Evolutionary conservation across 2,888 invertebrate species (phyloP).

Genomic region (Onchidella celtica): DNA sequence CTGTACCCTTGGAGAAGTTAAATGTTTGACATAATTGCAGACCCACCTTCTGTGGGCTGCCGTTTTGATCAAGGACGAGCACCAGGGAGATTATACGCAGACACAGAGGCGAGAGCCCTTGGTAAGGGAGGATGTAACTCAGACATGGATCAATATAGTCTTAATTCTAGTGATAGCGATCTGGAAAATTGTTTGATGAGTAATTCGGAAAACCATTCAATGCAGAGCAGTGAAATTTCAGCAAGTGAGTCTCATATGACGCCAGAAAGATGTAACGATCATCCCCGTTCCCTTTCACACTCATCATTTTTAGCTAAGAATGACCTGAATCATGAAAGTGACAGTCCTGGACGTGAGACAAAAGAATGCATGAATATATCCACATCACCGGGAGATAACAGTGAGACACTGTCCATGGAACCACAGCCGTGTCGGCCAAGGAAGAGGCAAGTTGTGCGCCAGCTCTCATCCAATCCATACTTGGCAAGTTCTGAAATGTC

Average conservation of each 20-base stretch:
- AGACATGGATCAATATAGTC: too few relatives aligned
- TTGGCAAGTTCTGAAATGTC: constrained; percentile 47
- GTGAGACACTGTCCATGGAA: background rate
- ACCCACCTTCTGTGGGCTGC: constrained; percentile 33
- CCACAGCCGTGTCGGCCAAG: constrained; percentile 32
- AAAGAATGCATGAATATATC: background rate
- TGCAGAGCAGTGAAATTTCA: too few relatives aligned
- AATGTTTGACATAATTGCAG: constrained; percentile 30
- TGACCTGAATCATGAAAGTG: too few relatives aligned
- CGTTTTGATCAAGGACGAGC: background rate
- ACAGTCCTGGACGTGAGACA: constrained; percentile 37
- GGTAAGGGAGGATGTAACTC: too few relatives aligned
- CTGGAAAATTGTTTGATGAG: too few relatives aligned
- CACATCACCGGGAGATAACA: background rate
- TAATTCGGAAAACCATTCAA: too few relatives aligned
- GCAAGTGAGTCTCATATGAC: too few relatives aligned
- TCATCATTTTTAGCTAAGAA: too few relatives aligned
- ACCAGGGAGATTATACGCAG: constrained; percentile 42
- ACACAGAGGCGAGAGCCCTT: constrained; percentile 48
- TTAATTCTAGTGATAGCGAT: too few relatives aligned
- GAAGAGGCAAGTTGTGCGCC: constrained; percentile 46
- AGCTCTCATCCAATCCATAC: constrained; percentile 55
- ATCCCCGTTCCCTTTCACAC: too few relatives aligned
- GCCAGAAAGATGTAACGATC: too few relatives aligned
- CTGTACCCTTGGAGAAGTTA: too few relatives aligned